Conservation (phyloP, 1,140 invertebrate genomes). For the Asobara japonica region DNA sequence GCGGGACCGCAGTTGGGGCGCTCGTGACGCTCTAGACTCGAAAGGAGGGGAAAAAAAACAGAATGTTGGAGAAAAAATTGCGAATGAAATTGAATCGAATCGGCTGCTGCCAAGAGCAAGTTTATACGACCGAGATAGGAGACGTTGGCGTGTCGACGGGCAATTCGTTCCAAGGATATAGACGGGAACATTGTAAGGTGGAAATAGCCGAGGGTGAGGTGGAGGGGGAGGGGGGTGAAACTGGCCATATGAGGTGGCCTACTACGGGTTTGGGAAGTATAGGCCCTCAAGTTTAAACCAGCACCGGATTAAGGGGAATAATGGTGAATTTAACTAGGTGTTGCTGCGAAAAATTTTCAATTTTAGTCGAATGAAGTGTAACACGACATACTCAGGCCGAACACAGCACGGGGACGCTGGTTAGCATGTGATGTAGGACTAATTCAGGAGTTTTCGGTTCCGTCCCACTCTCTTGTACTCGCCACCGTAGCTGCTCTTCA, state of each 20-base stretch:
- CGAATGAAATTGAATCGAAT: slow-evolving; percentile 62
- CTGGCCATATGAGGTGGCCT: not conserved
- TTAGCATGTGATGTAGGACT: too few relatives aligned
- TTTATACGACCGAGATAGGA: slow-evolving; percentile 33
- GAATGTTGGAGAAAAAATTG: slow-evolving; percentile 46
- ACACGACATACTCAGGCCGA: too few relatives aligned
- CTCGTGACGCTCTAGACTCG: slow-evolving; percentile 33
- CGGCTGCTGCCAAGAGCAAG: slow-evolving; percentile 46
- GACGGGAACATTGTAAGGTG: slow-evolving; percentile 45
- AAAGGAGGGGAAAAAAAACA: slow-evolving; percentile 31
- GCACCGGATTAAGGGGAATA: too few relatives aligned
- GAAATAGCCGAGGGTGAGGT: slow-evolving; percentile 13
- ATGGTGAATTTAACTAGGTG: too few relatives aligned
- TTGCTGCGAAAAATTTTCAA: too few relatives aligned
- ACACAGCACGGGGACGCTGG: too few relatives aligned
- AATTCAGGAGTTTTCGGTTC: too few relatives aligned
- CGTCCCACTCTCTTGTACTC: too few relatives aligned
- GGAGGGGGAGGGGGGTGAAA: not conserved
- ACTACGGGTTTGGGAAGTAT: too few relatives aligned
- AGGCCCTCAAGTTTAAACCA: too few relatives aligned
- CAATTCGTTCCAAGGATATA: slow-evolving; percentile 58
- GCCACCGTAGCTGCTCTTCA: too few relatives aligned
- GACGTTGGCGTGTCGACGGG: slow-evolving; percentile 56
- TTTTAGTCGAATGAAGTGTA: too few relatives aligned
- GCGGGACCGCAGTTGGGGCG: slow-evolving; percentile 49